Base-by-base conservation (phyloP, 2,797 vertebrate species). In the Gymnoscopelus braueri region DNA sequence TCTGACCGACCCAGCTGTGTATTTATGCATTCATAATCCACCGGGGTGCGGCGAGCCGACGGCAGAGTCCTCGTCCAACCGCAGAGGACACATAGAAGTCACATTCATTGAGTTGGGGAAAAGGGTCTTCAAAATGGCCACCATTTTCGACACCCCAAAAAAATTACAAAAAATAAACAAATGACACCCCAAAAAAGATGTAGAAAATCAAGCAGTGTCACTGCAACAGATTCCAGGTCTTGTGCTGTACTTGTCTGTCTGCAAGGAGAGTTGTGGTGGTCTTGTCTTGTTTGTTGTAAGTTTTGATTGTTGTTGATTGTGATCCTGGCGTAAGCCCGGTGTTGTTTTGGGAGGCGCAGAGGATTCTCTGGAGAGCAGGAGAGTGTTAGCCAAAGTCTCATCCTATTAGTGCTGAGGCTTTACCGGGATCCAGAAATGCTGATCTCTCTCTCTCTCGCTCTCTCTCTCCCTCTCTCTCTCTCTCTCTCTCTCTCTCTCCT, bases 11-110 rank as follows among this genome's bases (percentile, higher is more conserved):
- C 66, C 60, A 8, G 53, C 72, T 80, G 76, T 82, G 84, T 88
- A 88, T 88, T 91, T 90, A 89, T 84, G 81, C 79, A 75, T 69
- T 84, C 69, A 72, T 92, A 90, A 92, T 92, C 89, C 80, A 0
- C 69, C 70, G 83, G 47, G 47, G 77, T 81, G 69, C 53, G 53
- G 65, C 59, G 3, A 75, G 81, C 79, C 39, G 3, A 12, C 19
- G 3, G 35, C 80, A 77, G 81, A 87, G 81, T 83, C 81, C 71
- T 81, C 84, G 84, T 82, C 77, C 78, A 7, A 60, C 81, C 82
- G 59, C 81, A 72, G 82, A 87, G 86, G 87, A 87, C 87, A 74
- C 72, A 68, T 64, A 82, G 66, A 87, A 88, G 89, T 92, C 90
- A 89, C 87, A 87, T 83, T 90, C 88, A 75, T 67, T 64, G 71